Evolutionary conservation across 1,140 invertebrate species (phyloP).

Genomic region (Gonioctena quinquepunctata): DNA sequence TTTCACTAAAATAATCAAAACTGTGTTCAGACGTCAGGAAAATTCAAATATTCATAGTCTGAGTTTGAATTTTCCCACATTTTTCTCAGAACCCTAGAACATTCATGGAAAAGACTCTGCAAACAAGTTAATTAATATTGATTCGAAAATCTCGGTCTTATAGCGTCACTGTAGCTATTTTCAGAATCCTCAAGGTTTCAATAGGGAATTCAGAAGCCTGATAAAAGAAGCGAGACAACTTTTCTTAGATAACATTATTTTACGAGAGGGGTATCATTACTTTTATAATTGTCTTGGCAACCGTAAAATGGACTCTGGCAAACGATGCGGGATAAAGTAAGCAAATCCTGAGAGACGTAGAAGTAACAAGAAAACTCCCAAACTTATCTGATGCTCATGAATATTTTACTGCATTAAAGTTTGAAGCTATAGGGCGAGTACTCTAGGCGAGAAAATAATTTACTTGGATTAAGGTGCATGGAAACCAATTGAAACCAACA

Average conservation of each 20-base stretch:
- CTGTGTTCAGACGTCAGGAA: too few relatives aligned
- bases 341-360: neutral
- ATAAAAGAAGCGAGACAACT: neutral
- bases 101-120: too few relatives aligned
- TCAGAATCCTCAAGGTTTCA: too few relatives aligned
- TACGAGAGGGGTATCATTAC: neutral
- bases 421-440: neutral
- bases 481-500: too few relatives aligned
- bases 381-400: neutral
- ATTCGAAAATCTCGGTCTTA: neutral
- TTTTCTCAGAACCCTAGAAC: too few relatives aligned
- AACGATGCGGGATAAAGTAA: neutral
- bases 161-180: too few relatives aligned
- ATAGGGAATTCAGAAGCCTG: neutral
- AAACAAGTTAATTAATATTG: neutral
- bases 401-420: neutral
- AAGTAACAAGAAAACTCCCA: neutral
- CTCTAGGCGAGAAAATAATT: too few relatives aligned
- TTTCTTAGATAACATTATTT: neutral
- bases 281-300: neutral
- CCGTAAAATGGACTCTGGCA: neutral
- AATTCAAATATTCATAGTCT: too few relatives aligned
- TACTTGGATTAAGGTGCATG: too few relatives aligned
- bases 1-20: too few relatives aligned
- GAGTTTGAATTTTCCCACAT: too few relatives aligned